These are phyloP conservation scores for Pristionchus mayeri DNA, from an alignment of 2,888 invertebrate genomes.

Conservation along the genomic window DNA sequence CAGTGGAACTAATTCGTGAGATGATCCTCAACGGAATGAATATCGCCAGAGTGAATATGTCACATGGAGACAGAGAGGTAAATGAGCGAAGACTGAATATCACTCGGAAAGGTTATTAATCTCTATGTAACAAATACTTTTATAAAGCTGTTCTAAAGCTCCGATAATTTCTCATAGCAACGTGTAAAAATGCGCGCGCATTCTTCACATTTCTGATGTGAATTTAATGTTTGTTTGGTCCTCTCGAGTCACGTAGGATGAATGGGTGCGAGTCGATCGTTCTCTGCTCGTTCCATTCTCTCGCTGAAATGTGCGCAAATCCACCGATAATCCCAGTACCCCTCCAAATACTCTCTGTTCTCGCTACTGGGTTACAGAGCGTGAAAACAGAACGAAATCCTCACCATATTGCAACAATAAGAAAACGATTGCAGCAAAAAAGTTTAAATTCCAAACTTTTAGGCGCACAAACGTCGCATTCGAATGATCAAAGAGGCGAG, in stretches of 20 bases:
- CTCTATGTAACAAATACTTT: neutral
- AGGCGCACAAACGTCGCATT: conserved; percentile 16
- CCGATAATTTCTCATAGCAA: neutral
- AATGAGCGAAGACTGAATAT: too few relatives aligned
- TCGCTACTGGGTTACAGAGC: neutral
- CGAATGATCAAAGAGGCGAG: conserved; percentile 42
- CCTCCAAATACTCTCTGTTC: too few relatives aligned
- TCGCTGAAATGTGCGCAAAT: conserved; percentile 2
- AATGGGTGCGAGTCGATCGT: neutral
- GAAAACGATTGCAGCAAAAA: too few relatives aligned
- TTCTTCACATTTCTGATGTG: too few relatives aligned
- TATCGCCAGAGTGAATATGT: conserved; percentile 85
- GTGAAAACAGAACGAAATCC: neutral
- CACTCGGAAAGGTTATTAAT: too few relatives aligned
- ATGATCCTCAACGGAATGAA: conserved; percentile 96
- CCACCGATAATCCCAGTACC: neutral
- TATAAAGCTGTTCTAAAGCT: neutral
- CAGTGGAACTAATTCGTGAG: conserved; percentile 87
- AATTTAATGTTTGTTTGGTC: too few relatives aligned
- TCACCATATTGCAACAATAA: neutral
- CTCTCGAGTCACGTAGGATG: too few relatives aligned
- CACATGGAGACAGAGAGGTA: conserved; percentile 92
- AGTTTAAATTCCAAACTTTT: neutral
- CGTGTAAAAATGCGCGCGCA: too few relatives aligned
- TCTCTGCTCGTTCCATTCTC: conserved; percentile 25